phyloP scores from a whole-genome alignment of 2,797 vertebrate species.

The Xenentodon cancila region DNA sequence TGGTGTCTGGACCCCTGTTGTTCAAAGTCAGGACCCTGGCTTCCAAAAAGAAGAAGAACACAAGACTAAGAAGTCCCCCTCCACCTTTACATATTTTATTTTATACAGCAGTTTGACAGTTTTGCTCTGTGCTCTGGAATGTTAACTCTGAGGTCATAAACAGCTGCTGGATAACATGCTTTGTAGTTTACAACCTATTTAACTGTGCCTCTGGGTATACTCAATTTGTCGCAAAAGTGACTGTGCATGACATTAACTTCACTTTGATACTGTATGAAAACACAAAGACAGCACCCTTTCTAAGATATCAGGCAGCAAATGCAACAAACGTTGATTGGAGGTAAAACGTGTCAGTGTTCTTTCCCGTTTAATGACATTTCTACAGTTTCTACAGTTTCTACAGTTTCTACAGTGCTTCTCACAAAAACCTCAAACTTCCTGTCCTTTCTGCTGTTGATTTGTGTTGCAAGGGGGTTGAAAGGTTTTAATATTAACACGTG shows the following conservation, averaged over 20 bases:
- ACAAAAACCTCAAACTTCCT: no score
- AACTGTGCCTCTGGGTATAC: constrained; percentile 11
- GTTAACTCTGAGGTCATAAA: constrained; percentile 4
- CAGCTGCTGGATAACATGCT: constrained; percentile 2
- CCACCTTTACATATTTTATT: neutral
- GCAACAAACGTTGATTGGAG: neutral
- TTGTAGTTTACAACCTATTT: constrained; percentile 19
- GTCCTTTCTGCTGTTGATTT: no score
- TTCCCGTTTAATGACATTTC: neutral
- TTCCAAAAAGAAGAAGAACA: neutral
- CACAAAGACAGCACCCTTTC: neutral
- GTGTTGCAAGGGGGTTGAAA: no score
- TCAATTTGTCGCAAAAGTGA: constrained; percentile 17
- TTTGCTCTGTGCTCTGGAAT: neutral
- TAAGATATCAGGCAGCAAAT: neutral
- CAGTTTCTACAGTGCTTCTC: no score
- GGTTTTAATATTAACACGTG: no score
- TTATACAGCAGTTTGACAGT: constrained; percentile 3
- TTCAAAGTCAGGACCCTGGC: constrained; percentile 60
- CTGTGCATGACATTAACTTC: constrained; percentile 10
- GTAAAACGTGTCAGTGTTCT: no score
- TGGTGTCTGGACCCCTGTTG: constrained; percentile 59
- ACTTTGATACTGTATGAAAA: constrained; percentile 18
- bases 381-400: no score
- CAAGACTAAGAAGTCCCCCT: neutral